Percentiles rank a stretch among this genome's conserved stretches.
phyloP scores from a whole-genome alignment of 2,888 invertebrate species.

The Zhuqinia jingwanae region DNA sequence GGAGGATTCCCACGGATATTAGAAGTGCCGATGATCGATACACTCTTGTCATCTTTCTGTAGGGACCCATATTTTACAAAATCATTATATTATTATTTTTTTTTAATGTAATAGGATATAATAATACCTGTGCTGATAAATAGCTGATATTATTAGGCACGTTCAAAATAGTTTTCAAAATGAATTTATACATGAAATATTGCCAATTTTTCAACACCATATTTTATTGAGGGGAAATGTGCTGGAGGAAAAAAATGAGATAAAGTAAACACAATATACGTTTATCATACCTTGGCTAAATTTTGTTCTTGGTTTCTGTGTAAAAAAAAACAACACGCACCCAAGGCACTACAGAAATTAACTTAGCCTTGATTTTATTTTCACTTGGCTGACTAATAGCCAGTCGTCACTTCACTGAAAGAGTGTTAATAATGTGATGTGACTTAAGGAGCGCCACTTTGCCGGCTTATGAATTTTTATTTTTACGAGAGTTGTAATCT shows the following conservation, averaged over 20 bases:
- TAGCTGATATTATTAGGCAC: too few relatives aligned
- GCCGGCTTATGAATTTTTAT: conserved; percentile 43
- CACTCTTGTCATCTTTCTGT: neutral
- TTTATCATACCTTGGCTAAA: neutral
- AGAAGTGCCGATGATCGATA: neutral
- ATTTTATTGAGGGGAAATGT: too few relatives aligned
- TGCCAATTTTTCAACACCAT: too few relatives aligned
- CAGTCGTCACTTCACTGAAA: neutral
- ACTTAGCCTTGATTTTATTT: too few relatives aligned
- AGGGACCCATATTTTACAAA: neutral
- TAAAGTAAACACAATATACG: neutral
- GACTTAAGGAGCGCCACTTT: conserved; percentile 3
- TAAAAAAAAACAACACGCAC: too few relatives aligned
- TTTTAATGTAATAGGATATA: too few relatives aligned
- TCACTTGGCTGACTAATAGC: too few relatives aligned
- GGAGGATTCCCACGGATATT: conserved; percentile 38
- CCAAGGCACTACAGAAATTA: too few relatives aligned
- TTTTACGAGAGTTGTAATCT: conserved; percentile 35
- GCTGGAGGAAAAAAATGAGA: too few relatives aligned
- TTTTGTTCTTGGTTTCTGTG: neutral
- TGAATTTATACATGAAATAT: too few relatives aligned
- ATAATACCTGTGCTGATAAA: too few relatives aligned
- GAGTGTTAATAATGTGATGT: neutral
- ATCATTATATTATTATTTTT: neutral
- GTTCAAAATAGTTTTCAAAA: too few relatives aligned